Evolutionary conservation across 2,888 invertebrate species (phyloP), one percentile per base, ranked within the genome.

Genomic region (Macropis europaea): DNA sequence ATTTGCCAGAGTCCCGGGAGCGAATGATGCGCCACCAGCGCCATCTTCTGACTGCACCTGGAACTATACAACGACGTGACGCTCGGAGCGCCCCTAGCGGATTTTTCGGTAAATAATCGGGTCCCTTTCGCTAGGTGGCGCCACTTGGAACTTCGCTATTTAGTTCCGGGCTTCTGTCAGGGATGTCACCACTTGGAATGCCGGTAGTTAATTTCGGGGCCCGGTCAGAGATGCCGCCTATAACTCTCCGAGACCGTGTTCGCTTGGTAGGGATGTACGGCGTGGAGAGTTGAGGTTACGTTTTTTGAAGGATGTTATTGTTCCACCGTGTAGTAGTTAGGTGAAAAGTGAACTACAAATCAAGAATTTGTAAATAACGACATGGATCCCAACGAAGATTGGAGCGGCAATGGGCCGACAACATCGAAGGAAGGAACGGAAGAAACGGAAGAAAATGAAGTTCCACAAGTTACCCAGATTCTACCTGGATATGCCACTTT

Each of bases 401-500:
- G 43, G 56, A 45, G 19, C 0, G 53, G 53, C 1, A 7, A 69
- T 15, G 22, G 62, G 2, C 45, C 36, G 22, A 3, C 5, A 0
- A 22, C 52, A 15, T 5, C 0, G 0, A 47, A 71, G 4, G n/a
- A 45, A 11, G 24, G 50, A 45, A 9, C n/a, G 2, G 11, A 38
- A 11, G 24, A 54, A 45, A 9, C n/a, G 2, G 11, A 38, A n/a
- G 30, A 17, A 7, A 54, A 5, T 11, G 38, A 54, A 0, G 11
- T 0, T 5, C 1, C 22, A 40, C 9, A 48, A 17, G 0, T 28
- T n/a, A 7, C 13, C 2, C 50, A 40, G 13, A n/a, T 86, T 26
- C 52, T 90, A n/a, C 85, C 87, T n/a, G 90, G 90, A 13, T 90
- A 81, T 61, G 17, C 76, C 24, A 86, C 69, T 47, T 85, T 91